Evolutionary conservation across 2,797 vertebrate genomes (phyloP), one percentile per base, ranked within the genome.

Genomic region (Mionectes olivaceus): DNA sequence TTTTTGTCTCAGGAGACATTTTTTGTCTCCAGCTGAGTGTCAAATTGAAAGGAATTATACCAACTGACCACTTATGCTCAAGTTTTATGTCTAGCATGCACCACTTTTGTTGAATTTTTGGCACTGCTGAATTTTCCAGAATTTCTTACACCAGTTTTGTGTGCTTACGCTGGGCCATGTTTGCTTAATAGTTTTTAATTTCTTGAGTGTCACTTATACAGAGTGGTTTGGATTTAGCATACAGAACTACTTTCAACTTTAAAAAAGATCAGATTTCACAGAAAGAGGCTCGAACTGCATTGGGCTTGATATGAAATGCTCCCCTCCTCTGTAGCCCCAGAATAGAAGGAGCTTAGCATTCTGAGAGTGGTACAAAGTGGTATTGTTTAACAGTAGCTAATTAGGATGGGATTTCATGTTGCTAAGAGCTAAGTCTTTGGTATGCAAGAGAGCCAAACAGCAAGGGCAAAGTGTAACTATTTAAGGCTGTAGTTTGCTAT

Each of bases 341-440:
- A 97, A 96, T 22, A 93, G 87, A 89, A 96, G 81, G 44, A 95
- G 93, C 53, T 94, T 95, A 95, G 81, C 80, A 64, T 95, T 95
- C 95, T 96, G 86, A 96, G 83, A 86, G 79, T 57, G 61, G 89
- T 95, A 98, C 97, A 97, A 98, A 97, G 93, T 93, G 75, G 93
- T 96, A 98, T 98, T 98, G 97, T 98, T 96, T 91, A 97, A 94
- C 91, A 73, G 41, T 74, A 94, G 93, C 95, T 96, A 96, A 95
- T 97, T 97, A 94, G 81, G 94, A 96, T 97, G 94, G 94, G 95
- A 94, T 98, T 97, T 98, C 96, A 73, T 44, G 96, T 98, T 97
- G 94, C 97, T 96, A 94, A 97, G 97, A 97, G 95, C 96, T 96
- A 94, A 92, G 55, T 80, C 91, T 96, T 97, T 91, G 94, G 96